Evolutionary conservation across 2,797 vertebrate genomes (phyloP).

Genomic region (Kryptolebias ocellatus): DNA sequence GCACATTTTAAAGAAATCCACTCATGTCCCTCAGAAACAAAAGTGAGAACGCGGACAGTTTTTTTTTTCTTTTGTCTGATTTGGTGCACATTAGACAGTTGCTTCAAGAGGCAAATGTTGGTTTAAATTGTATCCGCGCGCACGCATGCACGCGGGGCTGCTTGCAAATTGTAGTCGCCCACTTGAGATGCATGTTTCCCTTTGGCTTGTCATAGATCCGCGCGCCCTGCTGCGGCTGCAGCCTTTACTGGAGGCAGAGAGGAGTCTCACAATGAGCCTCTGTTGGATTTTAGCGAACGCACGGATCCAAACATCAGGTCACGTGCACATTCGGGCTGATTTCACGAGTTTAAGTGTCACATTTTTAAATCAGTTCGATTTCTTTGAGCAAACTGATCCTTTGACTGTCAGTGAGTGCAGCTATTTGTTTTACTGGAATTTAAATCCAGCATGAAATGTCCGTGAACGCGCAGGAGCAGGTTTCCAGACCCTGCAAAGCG

Average conservation of each 20-base stretch:
- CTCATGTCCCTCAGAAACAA: constrained; percentile 4
- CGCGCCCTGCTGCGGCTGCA: constrained; percentile 63
- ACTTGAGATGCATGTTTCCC: constrained; percentile 77
- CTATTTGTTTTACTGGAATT: constrained; percentile 1
- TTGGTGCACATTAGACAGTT: constrained; percentile 43
- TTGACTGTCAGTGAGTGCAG: not conserved
- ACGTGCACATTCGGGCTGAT: not conserved
- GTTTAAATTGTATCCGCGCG: constrained; percentile 39
- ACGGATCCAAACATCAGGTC: not conserved
- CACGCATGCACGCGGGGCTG: constrained; percentile 14
- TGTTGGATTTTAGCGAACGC: constrained; percentile 14
- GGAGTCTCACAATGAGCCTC: constrained; percentile 27
- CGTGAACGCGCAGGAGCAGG: constrained; percentile 1
- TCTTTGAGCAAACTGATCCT: not conserved
- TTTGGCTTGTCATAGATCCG: constrained; percentile 72
- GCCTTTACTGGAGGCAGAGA: constrained; percentile 60
- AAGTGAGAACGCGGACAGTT: constrained; percentile 7
- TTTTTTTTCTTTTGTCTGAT: constrained; percentile 30
- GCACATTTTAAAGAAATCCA: constrained; percentile 3
- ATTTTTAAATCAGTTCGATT: not conserved
- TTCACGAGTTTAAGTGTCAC: too few relatives aligned
- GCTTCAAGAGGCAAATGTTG: constrained; percentile 55
- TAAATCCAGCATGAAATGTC: constrained; percentile 4
- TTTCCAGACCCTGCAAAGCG: not conserved
- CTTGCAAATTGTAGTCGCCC: constrained; percentile 66